Evolutionary conservation across 2,797 vertebrate species (phyloP), one percentile per base, ranked within the genome.

Genomic region (Alcedo quadribrachys): DNA sequence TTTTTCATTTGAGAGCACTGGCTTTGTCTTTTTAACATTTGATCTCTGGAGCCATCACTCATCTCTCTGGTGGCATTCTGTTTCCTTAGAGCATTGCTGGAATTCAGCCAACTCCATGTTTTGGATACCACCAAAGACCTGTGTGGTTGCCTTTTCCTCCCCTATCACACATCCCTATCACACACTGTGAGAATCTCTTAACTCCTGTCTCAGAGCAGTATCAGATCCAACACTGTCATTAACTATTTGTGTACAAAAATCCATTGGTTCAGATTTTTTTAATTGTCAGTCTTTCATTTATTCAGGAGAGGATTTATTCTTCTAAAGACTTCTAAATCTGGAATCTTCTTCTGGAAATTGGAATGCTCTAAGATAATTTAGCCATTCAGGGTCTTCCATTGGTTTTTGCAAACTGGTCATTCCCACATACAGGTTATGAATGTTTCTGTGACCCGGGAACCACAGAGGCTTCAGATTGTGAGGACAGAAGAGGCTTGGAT

Each of bases 71-170:
- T 92, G 80, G 43, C 11, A 0, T 94, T 91, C 69, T 81, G 40
- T 95, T 97, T 94, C 89, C 85, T 85, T 63, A 83, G 69, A 79
- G 53, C 45, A 42, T 43, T 77, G 35, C 46, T 95, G 93, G 85
- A 83, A 96, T 90, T 93, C 83, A 75, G 58, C 73, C 90, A 87
- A 12, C 28, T 67, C 33, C 46, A 11, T 87, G 63, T 89, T 90
- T 88, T 92, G 83, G 50, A 92, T 62, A 37, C 58, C 53, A 74
- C 68, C 71, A 87, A 81, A 81, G 81, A 79, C 63, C 87, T 74
- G 3, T 76, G 71, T 88, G 65, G 91, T 81, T 93, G 67, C 73
- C 11, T 8, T 90, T 95, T 95, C 90, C 85, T 93, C 60, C 19
- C 21, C 25, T 79, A 4, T 73, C 51, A 75, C 67, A 69, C 45